These are phyloP conservation scores for Castor canadensis DNA, from an alignment of 2,113 vertebrate species.

Conservation along the genomic window DNA sequence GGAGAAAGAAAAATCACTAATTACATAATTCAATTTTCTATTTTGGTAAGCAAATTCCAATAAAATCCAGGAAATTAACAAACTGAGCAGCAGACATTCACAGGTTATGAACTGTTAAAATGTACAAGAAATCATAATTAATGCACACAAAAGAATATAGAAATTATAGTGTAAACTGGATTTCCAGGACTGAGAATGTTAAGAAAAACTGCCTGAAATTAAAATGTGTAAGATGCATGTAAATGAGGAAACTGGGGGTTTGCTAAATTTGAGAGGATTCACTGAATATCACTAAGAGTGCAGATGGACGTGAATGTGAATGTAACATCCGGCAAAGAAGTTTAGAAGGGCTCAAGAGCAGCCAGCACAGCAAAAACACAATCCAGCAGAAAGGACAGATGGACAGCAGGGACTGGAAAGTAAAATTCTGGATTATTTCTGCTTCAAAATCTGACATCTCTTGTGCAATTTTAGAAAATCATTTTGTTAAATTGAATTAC, in stretches of 20 bases:
- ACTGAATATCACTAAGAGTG: neutral
- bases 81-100: neutral
- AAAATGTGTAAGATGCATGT: neutral
- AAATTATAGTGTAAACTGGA: neutral
- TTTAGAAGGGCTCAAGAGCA: neutral
- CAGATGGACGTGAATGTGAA: constrained; percentile 4
- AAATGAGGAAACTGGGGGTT: neutral
- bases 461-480: constrained; percentile 15
- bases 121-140: neutral
- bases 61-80: constrained; percentile 2
- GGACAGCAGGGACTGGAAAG: neutral
- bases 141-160: neutral
- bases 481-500: constrained; percentile 30
- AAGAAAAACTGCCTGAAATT: neutral
- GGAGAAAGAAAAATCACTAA: constrained; percentile 12
- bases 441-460: neutral
- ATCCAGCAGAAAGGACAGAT: neutral
- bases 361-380: neutral
- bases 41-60: constrained; percentile 16
- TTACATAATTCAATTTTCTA: neutral
- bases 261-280: constrained; percentile 34
- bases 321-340: neutral
- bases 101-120: neutral
- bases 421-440: neutral
- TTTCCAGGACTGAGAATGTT: neutral